Base-by-base conservation (phyloP, 2,888 invertebrate species). In the Noctua pronuba region DNA sequence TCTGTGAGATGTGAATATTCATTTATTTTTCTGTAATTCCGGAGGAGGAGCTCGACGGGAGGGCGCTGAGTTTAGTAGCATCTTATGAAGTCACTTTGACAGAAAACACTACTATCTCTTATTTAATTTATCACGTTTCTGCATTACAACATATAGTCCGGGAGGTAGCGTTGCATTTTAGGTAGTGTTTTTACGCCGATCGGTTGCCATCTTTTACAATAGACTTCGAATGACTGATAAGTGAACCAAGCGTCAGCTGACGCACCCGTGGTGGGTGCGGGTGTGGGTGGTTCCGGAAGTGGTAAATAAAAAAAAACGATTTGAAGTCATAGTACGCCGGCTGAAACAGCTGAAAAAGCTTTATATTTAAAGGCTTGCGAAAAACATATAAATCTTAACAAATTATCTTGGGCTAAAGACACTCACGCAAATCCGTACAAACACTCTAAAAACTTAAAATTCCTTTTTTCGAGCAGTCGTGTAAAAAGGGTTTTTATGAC, bases 1-100 rank as follows among this genome's bases (percentile, higher is more conserved):
- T 31, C 60, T 31, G 44, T 49, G 24, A 35, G 52, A 64, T 35
- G 21, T 74, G 35, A 64, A 64, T 71, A 71, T 46, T 65, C 16
- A 46, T 77, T 60, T 6, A 28, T 55, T 46, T 24, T 55, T 21
- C 7, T 71, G 31, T 31, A 58, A 58, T 28, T 31, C 2, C 7
- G 2, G 18, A 18, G 8, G 1, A 3, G 1, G 8, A 58, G 58
- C 16, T 31, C 28, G 31, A 31, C 8, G n/a, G n/a, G 24, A 44
- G n/a, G n/a, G n/a, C 55, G 13, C 21, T 21, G 24, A 52, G 24
- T 11, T 11, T n/a, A 31, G 35, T 44, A 35, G 18, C 28, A 28
- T 31, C 49, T 28, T 7, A 7, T 44, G 31, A 52, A 70, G 28
- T 52, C 24, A 5, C 44, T 70, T 79, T 52, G 35, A 64, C 28